Evolutionary conservation across 2,888 invertebrate genomes (phyloP).

Genomic region (Nomada flava): DNA sequence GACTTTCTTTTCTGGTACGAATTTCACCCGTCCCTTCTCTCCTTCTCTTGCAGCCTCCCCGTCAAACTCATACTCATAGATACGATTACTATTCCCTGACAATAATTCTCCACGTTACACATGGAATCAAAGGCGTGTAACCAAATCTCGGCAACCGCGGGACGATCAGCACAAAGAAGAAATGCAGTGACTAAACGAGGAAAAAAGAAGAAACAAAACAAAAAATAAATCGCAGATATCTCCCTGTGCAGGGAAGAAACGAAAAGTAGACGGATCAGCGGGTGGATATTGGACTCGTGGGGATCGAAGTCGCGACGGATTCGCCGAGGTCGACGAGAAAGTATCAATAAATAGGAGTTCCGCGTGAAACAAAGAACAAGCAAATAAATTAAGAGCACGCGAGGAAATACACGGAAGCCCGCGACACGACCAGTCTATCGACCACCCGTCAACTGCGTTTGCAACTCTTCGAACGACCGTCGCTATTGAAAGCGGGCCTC

Average conservation of each 20-base stretch:
- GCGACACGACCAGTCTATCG: not conserved
- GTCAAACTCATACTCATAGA: not conserved
- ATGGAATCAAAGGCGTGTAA: not conserved
- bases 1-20: constrained; percentile 38
- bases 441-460: not conserved
- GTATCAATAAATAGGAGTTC: constrained; percentile 37
- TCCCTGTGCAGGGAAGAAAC: not conserved
- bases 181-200: not conserved
- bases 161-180: too few relatives aligned
- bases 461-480: too few relatives aligned
- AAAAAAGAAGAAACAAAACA: not conserved
- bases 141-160: not conserved
- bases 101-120: not conserved
- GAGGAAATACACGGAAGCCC: not conserved
- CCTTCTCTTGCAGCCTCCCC: not conserved
- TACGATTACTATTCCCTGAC: not conserved
- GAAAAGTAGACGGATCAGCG: constrained; percentile 17
- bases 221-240: not conserved
- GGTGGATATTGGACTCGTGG: not conserved
- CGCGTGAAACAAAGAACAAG: constrained; percentile 4
- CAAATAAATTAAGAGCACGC: constrained; percentile 43
- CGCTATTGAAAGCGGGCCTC: not conserved
- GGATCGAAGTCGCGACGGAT: constrained; percentile 11
- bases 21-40: constrained; percentile 30
- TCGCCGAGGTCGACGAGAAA: constrained; percentile 23